Evolutionary conservation across 1,140 invertebrate species (phyloP).

Genomic region (Branchinecta lindahli): DNA sequence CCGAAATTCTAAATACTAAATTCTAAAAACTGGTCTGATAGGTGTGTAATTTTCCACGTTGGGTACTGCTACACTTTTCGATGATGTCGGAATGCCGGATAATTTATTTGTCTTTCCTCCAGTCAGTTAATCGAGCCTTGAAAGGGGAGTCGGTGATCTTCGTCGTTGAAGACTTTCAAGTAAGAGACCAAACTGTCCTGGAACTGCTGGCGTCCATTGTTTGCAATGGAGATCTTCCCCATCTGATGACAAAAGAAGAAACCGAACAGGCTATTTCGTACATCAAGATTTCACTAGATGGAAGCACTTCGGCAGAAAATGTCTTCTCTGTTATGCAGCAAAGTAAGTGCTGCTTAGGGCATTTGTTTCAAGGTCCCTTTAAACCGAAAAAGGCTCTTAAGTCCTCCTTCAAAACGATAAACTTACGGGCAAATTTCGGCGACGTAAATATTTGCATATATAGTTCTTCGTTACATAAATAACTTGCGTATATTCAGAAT

Average conservation of each 20-base stretch:
- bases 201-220: slow-evolving; percentile 52
- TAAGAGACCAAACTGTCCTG: slow-evolving; percentile 46
- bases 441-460: no score
- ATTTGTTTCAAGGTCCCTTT: not conserved
- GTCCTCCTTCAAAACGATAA: no score
- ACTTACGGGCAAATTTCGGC: no score
- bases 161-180: slow-evolving; percentile 69
- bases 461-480: no score
- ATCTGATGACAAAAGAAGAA: slow-evolving; percentile 13
- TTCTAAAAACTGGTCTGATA: no score
- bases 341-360: not conserved
- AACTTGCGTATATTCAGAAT: no score
- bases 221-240: slow-evolving; percentile 44
- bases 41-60: no score
- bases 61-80: no score
- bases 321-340: not conserved
- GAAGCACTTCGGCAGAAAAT: not conserved
- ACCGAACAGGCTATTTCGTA: not conserved
- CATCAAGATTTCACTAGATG: not conserved
- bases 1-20: no score
- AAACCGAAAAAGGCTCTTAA: not conserved
- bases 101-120: no score
- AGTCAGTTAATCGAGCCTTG: no score
- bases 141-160: slow-evolving; percentile 50
- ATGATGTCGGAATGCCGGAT: no score